Evolutionary conservation across 2,113 vertebrate species (phyloP).

Genomic region (Stigmatopora nigra): DNA sequence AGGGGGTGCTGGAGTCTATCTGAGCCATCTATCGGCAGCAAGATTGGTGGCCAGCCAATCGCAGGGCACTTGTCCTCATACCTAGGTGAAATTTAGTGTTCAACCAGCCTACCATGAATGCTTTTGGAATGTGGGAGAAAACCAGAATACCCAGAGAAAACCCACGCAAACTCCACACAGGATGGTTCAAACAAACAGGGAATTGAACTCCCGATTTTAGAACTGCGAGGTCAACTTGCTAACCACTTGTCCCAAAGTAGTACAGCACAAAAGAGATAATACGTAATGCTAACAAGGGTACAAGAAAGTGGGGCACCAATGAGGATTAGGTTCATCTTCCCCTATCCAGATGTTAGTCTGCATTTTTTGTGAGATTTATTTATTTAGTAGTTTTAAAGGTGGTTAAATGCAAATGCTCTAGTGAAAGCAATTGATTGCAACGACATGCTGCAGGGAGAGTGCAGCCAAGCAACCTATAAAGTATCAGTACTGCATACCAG

Average conservation of each 20-base stretch:
- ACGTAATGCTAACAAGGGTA: neutral
- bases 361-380: constrained; percentile 1
- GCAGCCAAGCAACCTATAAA: neutral
- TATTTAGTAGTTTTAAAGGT: neutral
- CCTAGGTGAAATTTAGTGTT: too few relatives aligned
- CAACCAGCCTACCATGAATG: too few relatives aligned
- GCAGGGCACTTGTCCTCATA: too few relatives aligned
- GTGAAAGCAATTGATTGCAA: neutral
- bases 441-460: neutral
- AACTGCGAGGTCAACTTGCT: too few relatives aligned
- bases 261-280: neutral
- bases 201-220: too few relatives aligned
- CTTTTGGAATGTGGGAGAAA: too few relatives aligned
- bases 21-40: too few relatives aligned
- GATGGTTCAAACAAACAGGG: too few relatives aligned
- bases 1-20: too few relatives aligned
- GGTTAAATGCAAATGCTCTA: neutral
- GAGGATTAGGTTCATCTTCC: constrained; percentile 2
- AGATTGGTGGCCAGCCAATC: too few relatives aligned
- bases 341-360: neutral
- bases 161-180: too few relatives aligned
- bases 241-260: neutral
- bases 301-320: neutral
- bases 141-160: too few relatives aligned
- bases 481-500: neutral